A percentile compares a stretch with the other conserved stretches of the same genome.
Evolutionary conservation across 2,113 vertebrate genomes (phyloP).

Genomic region (Paramormyrops kingsleyae): DNA sequence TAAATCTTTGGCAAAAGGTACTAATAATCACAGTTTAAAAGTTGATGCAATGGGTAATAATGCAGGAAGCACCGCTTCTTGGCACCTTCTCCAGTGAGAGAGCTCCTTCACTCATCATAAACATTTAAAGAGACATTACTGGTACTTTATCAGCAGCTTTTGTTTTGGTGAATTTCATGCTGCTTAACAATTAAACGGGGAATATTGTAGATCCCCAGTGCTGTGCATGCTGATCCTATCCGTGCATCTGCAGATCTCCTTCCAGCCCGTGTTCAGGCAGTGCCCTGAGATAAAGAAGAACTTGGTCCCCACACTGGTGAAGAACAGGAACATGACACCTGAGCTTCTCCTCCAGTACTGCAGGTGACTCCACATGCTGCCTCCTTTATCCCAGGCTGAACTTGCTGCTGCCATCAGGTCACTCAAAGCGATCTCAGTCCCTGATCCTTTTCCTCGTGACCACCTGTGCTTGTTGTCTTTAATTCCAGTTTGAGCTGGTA

Average conservation of each 20-base stretch:
- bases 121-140: background rate
- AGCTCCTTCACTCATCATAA: background rate
- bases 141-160: background rate
- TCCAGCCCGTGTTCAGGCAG: slow-evolving; percentile 84
- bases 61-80: background rate
- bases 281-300: slow-evolving; percentile 72
- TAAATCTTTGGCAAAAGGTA: background rate
- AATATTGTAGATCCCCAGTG: background rate
- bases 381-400: background rate
- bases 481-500: background rate
- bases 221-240: background rate
- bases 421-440: background rate
- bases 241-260: slow-evolving; percentile 74
- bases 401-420: background rate
- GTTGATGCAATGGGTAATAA: background rate
- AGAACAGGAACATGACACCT: slow-evolving; percentile 70
- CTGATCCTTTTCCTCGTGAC: background rate
- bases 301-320: slow-evolving; percentile 73
- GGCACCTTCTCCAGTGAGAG: background rate
- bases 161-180: background rate
- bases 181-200: background rate
- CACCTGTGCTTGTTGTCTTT: background rate
- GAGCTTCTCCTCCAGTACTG: slow-evolving; percentile 79
- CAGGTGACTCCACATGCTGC: slow-evolving; percentile 60
- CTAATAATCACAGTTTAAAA: background rate